A percentile compares a stretch with the other conserved stretches of the same genome.
Conservation (phyloP, 1,140 invertebrate species). For the Fragariocoptes setiger region DNA sequence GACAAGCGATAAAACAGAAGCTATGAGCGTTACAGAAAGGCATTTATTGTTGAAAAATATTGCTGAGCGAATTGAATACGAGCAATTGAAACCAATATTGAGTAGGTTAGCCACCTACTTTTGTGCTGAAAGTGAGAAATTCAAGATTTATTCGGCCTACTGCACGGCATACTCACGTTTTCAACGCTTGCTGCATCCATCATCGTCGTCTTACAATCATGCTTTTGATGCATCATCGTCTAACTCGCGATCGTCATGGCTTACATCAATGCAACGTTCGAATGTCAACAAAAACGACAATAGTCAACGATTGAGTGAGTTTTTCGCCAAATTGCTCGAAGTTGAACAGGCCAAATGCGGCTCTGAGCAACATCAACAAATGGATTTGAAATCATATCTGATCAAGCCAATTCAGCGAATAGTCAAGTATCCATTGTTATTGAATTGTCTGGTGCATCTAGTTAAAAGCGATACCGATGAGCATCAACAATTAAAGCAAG, state of each 20-base stretch:
- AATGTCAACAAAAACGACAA: too few species aligned
- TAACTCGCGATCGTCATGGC: too few species aligned
- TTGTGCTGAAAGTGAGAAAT: conserved; percentile 52
- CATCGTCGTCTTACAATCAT: too few species aligned
- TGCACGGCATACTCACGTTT: conserved; percentile 94
- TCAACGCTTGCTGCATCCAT: conserved; percentile 81
- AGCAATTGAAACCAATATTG: conserved; percentile 12
- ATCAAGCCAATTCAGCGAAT: conserved; percentile 97
- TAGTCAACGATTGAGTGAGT: too few species aligned
- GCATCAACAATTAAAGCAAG: conserved; percentile 42
- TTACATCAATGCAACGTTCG: too few species aligned
- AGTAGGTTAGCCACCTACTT: conserved; percentile 74
- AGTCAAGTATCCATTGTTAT: conserved; percentile 75
- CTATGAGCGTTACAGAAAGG: conserved; percentile 2
- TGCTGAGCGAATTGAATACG: not conserved
- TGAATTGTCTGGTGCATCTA: conserved; percentile 67
- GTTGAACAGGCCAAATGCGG: too few species aligned
- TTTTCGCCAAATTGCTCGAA: too few species aligned
- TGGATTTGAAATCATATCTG: conserved; percentile 77
- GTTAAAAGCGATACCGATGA: conserved; percentile 68
- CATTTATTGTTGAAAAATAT: not conserved
- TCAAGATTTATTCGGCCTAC: conserved; percentile 94
- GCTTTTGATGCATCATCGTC: too few species aligned
- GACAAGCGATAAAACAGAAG: conserved; percentile 1
- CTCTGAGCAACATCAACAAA: too few species aligned